phyloP scores from a whole-genome alignment of 1,140 invertebrate genomes.

The Papilio polyxenes region DNA sequence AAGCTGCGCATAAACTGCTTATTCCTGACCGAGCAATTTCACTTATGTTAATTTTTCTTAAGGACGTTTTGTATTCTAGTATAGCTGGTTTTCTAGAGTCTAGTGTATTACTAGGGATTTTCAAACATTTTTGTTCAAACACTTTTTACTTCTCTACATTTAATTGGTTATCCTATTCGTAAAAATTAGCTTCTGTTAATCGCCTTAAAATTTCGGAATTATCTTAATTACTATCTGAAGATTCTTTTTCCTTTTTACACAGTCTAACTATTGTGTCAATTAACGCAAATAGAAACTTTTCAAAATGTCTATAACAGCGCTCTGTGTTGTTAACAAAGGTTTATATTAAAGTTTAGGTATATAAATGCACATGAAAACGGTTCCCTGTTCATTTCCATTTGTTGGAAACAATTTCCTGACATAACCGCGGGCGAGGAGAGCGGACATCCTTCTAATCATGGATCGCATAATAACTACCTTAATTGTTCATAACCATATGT shows the following conservation, averaged over 20 bases:
- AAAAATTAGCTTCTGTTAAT: background rate
- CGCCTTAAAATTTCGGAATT: background rate
- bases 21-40: slow-evolving; percentile 52
- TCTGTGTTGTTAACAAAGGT: slow-evolving; percentile 3
- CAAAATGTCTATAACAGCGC: background rate
- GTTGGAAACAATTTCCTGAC: slow-evolving; percentile 55
- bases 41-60: slow-evolving; percentile 28
- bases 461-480: slow-evolving; percentile 56
- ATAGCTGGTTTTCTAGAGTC: background rate
- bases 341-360: slow-evolving; percentile 5
- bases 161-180: background rate
- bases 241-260: too few species aligned
- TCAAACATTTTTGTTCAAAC: too few species aligned
- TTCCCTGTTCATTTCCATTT: slow-evolving; percentile 37
- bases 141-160: too few species aligned
- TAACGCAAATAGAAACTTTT: background rate
- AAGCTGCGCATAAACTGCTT: slow-evolving; percentile 64
- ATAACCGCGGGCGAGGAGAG: slow-evolving; percentile 58
- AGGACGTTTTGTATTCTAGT: background rate
- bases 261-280: too few species aligned
- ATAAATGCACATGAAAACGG: slow-evolving; percentile 27
- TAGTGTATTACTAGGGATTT: too few species aligned
- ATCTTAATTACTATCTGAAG: background rate
- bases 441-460: slow-evolving; percentile 64
- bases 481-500: slow-evolving; percentile 58